Conservation (phyloP, 2,113 vertebrate genomes). For the Diphyllodes magnificus region DNA sequence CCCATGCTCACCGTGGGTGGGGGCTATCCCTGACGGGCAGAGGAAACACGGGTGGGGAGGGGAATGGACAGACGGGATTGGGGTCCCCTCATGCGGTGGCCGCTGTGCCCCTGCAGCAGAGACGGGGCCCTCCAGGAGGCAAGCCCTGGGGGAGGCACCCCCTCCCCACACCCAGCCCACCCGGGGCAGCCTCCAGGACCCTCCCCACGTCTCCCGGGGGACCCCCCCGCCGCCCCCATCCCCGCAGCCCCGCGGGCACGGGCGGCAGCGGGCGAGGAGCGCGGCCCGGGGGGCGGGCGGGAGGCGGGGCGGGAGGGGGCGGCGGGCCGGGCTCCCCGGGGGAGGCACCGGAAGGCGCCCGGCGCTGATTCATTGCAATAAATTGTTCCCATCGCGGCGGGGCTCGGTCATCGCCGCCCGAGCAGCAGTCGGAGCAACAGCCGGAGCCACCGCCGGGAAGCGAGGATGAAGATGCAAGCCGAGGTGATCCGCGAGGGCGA, state of each 20-base stretch:
- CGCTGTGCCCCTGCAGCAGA: not conserved
- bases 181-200: not conserved
- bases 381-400: not conserved
- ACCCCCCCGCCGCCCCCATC: no score
- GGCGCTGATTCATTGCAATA: slow-evolving; percentile 57
- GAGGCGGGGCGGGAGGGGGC: no score
- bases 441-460: not conserved
- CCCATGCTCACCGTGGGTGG: no score
- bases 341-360: slow-evolving; percentile 45
- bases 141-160: not conserved
- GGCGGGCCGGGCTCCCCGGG: not conserved
- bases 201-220: no score
- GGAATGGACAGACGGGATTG: fast-evolving
- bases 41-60: fast-evolving
- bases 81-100: not conserved
- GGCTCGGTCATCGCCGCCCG: not conserved
- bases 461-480: slow-evolving; percentile 79
- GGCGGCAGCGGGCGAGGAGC: no score
- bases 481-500: slow-evolving; percentile 88
- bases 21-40: not conserved
- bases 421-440: not conserved
- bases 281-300: no score
- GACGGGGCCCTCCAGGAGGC: not conserved
- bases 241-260: no score
- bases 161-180: not conserved